Evolutionary conservation across 2,113 vertebrate genomes (phyloP).

Genomic region (Crypturellus undulatus): DNA sequence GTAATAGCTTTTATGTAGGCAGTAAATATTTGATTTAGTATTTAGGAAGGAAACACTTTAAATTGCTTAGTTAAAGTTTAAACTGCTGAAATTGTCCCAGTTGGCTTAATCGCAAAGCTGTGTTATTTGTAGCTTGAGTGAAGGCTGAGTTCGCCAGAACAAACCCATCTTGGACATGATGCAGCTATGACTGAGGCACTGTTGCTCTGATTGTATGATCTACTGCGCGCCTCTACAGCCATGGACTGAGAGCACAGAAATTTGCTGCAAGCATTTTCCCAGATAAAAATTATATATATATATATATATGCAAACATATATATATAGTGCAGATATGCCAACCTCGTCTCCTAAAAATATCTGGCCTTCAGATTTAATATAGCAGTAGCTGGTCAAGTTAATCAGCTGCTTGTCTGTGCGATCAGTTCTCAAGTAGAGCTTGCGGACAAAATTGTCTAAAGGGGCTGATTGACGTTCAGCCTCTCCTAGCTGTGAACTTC

Average conservation of each 20-base stretch:
- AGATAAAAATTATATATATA: neutral
- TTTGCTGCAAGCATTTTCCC: neutral
- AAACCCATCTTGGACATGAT: neutral
- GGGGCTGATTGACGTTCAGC: neutral
- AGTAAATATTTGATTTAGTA: conserved; percentile 3
- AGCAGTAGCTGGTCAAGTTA: neutral
- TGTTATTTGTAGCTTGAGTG: neutral
- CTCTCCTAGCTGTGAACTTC: neutral
- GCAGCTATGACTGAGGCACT: neutral
- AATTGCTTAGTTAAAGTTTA: conserved; percentile 22
- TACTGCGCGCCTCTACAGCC: neutral
- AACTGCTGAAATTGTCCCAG: neutral
- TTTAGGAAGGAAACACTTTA: conserved; percentile 53
- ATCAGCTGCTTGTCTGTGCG: neutral
- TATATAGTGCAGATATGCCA: neutral
- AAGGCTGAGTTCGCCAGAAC: neutral
- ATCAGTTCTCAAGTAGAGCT: neutral
- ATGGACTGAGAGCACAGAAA: neutral
- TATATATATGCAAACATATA: too few species aligned
- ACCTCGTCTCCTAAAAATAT: neutral
- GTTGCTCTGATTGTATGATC: neutral
- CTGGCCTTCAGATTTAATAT: neutral
- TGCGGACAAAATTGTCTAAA: neutral
- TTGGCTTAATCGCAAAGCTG: neutral
- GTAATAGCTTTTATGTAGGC: neutral